Evolutionary conservation across 2,797 vertebrate species (phyloP).

Genomic region (Neosilurus mollespiculum): DNA sequence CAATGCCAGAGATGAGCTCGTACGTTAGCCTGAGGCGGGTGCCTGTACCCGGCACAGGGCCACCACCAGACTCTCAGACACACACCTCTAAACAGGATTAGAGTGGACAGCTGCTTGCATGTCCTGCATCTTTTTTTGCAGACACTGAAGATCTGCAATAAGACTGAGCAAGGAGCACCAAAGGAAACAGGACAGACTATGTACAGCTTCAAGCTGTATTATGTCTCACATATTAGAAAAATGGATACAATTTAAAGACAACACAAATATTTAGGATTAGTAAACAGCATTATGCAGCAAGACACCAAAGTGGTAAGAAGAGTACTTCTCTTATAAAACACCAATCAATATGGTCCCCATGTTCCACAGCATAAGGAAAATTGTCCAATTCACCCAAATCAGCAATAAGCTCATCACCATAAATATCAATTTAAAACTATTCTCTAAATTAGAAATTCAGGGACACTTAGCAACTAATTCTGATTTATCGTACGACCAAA

Average conservation of each 20-base stretch:
- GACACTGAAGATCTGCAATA: slow-evolving; percentile 65
- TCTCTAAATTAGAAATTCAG: neutral
- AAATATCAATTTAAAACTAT: neutral
- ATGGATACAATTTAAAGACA: neutral
- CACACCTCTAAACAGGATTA: slow-evolving; percentile 66
- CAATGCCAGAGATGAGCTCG: slow-evolving; percentile 52
- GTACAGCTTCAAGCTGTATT: neutral
- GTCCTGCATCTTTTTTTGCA: slow-evolving; percentile 53
- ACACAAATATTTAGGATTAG: neutral
- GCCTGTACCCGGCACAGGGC: slow-evolving; percentile 54
- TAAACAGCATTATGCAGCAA: neutral
- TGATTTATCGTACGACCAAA: neutral
- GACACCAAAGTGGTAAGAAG: neutral
- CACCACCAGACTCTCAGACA: slow-evolving; percentile 62
- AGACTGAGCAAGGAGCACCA: slow-evolving; percentile 37
- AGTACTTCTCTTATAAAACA: neutral
- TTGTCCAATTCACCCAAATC: neutral
- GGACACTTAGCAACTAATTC: neutral
- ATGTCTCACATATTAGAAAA: neutral
- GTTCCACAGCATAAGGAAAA: slow-evolving; percentile 35
- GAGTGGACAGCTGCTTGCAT: slow-evolving; percentile 74
- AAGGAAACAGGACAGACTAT: neutral
- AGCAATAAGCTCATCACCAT: neutral
- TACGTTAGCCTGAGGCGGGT: slow-evolving; percentile 46
- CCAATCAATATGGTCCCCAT: neutral